Evolutionary conservation across 2,113 vertebrate species (phyloP), one percentile per base, ranked within the genome.

Genomic region (Ceyx melanurus): DNA sequence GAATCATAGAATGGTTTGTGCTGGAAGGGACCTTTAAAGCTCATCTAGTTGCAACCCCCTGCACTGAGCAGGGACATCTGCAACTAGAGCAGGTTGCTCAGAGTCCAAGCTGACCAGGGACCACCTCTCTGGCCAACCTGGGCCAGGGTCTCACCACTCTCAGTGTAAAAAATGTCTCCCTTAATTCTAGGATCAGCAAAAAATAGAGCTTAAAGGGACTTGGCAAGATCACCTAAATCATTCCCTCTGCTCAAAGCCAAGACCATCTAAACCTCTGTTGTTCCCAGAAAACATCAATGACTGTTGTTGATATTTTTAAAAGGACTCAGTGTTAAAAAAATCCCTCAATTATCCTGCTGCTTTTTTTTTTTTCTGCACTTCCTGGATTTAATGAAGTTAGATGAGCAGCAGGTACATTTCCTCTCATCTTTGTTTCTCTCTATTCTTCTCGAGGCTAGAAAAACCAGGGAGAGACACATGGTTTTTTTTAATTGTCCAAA

Each of bases 401-500:
- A 78, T 51, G 65, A 93, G 45, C 65, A 82, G 53, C 53, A 53
- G 58, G 79, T 80, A 72, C 71, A 74, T 93, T 92, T 90, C 54
- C 82, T 75, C 76, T 92, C 84, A 45, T 64, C 74, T 57, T 78
- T 67, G 25, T 13, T 66, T 90, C 77, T 57, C 61, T 88, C 46
- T 53, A 2, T 72, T 84, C 64, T 84, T 88, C 70, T 54, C 22
- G 48, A 90, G 18, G 46, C 42, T 1, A 61, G 53, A 87, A 73
- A 33, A 3, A n/a, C 15, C 31, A 73, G 45, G n/a, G 45, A 81
- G 64, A 77, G 57, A 68, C 0, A 1, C 19, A 7, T 50, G 56
- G 20, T 12, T 6, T 91, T 87, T 31, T 92, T 86, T 92, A 94
- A 90, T 93, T 91, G 91, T 83, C 57, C 73, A 78, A 67, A 88